Evolutionary conservation across 2,113 vertebrate species (phyloP).

Genomic region (Neotragus pygmaeus): DNA sequence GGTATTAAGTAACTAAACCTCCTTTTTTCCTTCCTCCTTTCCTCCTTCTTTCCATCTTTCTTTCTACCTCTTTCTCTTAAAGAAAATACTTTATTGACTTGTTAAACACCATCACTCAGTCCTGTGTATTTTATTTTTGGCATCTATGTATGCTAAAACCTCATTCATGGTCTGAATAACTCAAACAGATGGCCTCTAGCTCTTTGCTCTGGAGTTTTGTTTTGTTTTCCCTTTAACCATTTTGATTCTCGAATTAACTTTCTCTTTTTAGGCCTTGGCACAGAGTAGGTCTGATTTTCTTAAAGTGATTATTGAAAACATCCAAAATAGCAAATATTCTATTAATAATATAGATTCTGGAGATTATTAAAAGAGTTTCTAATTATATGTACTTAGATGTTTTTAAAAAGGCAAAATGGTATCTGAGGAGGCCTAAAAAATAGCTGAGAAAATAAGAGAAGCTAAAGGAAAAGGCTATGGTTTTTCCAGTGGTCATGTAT

Average conservation of each 20-base stretch:
- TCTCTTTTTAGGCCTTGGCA: neutral
- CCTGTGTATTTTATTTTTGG: neutral
- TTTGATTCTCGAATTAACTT: neutral
- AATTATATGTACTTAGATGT: neutral
- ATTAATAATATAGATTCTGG: neutral
- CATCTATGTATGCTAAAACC: neutral
- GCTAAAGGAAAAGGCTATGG: neutral
- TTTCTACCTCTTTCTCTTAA: neutral
- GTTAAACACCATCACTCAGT: neutral
- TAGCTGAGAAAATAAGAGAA: neutral
- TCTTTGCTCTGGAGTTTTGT: neutral
- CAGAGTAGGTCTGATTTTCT: conserved; percentile 2
- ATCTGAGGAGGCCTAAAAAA: neutral
- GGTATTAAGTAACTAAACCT: neutral
- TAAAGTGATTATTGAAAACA: neutral
- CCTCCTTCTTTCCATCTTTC: neutral
- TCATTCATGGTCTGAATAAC: neutral
- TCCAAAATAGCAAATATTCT: neutral
- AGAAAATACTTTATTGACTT: neutral
- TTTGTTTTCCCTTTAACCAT: neutral
- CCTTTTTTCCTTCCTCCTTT: neutral
- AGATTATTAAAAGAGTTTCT: neutral
- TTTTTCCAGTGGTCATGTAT: too few relatives aligned
- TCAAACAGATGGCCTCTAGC: neutral
- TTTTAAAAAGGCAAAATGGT: neutral